These are phyloP conservation scores for Drosophila ficusphila DNA, from an alignment of 1,140 invertebrate genomes.

Conservation along the genomic window DNA sequence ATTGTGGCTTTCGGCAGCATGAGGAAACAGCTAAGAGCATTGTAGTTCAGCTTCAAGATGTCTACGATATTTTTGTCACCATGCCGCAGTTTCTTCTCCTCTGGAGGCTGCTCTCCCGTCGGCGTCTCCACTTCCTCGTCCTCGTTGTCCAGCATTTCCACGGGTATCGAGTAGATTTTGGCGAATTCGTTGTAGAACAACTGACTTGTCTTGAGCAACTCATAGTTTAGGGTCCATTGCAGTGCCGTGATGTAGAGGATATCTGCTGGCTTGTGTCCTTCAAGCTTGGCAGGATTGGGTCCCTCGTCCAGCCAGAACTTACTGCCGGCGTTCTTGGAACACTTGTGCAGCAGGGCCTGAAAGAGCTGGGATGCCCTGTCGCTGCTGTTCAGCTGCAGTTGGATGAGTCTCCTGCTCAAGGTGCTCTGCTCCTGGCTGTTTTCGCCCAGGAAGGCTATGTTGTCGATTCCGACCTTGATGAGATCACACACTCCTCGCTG, in stretches of 20 bases:
- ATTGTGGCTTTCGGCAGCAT: slow-evolving; percentile 70
- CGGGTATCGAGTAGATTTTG: slow-evolving; percentile 77
- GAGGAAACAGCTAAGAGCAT: slow-evolving; percentile 75
- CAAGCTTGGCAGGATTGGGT: slow-evolving; percentile 3
- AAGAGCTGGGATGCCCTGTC: slow-evolving; percentile 64
- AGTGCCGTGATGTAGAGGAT: slow-evolving; percentile 72
- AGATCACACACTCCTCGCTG: slow-evolving; percentile 76
- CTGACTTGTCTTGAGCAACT: slow-evolving; percentile 76
- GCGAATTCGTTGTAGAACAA: slow-evolving; percentile 79
- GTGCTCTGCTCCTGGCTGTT: slow-evolving; percentile 67
- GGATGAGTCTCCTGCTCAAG: slow-evolving; percentile 67
- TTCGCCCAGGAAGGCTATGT: slow-evolving; percentile 76
- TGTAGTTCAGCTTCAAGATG: slow-evolving; percentile 77
- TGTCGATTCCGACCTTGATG: slow-evolving; percentile 83
- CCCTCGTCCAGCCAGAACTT: slow-evolving; percentile 71
- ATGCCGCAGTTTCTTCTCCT: slow-evolving; percentile 56
- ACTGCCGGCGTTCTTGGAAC: slow-evolving; percentile 25
- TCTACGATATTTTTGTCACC: slow-evolving; percentile 77
- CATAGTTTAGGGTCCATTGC: slow-evolving; percentile 80
- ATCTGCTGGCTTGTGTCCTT: slow-evolving; percentile 64
- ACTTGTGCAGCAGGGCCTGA: slow-evolving; percentile 54
- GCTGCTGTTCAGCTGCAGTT: slow-evolving; percentile 75
- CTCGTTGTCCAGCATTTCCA: slow-evolving; percentile 62
- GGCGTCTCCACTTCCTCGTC: slow-evolving; percentile 25
- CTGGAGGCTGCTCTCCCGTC: background rate